Evolutionary conservation across 2,113 vertebrate genomes (phyloP), one percentile per base, ranked within the genome.

Genomic region (Dipodomys ordii): DNA sequence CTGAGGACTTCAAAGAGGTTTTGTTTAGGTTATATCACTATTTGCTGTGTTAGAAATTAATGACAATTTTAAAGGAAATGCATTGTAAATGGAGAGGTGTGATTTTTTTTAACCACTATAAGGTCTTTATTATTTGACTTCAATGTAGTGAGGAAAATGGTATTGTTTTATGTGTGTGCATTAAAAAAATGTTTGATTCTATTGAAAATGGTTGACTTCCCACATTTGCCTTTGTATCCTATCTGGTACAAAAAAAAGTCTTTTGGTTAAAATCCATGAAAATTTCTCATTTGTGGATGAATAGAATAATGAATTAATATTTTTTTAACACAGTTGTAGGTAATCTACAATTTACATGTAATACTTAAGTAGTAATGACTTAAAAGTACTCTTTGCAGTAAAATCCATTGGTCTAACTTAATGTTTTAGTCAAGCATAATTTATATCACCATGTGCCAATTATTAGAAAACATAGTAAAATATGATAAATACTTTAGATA

Each of bases 201-300:
- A 22, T 79, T 3, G 49, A 79, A 72, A 86, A 81, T 64, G 30
- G 11, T 46, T 82, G 16, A 12, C 8, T 85, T 93, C 18, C 30
- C 53, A 35, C 32, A 49, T 91, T 89, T 91, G 62, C 30, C 88
- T 95, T 23, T 92, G 67, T 25, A 76, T 91, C 90, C 46, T n/a
- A 73, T 67, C 18, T 92, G 0, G 83, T 94, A 28, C 22, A 79
- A 7, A 95, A 79, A 62, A 79, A 62, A 2, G 49, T 69, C 7
- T 32, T 49, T 64, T 88, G n/a, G 23, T 86, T 27, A 81, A 82
- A 90, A 46, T 71, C 15, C 1, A 44, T 69, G 13, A 76, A 81
- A 49, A 74, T 80, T 8, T 91, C 11, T 1, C 11, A 76, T 18
- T 32, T 35, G 10, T 2, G 20, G 30, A 22, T 81, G 86, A 81